These are phyloP conservation scores for Scaptomyza cyrtandrae DNA, from an alignment of 2,888 invertebrate species.

Conservation along the genomic window DNA sequence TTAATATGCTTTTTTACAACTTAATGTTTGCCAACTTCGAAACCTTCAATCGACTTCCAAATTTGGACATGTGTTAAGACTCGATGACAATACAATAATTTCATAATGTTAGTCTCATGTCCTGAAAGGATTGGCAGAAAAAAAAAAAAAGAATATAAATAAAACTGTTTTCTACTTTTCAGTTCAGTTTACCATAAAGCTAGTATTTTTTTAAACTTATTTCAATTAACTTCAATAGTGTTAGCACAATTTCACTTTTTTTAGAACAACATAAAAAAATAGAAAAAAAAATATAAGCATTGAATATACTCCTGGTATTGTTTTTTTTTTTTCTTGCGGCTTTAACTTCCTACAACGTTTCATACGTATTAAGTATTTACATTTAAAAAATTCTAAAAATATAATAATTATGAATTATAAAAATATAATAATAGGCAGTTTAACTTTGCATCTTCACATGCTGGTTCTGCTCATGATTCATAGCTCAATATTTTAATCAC, in stretches of 20 bases:
- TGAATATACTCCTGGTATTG: slow-evolving; percentile 3
- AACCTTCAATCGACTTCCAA: too few species aligned
- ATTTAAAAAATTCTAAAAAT: slow-evolving; percentile 4
- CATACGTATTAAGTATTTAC: slow-evolving; percentile 13
- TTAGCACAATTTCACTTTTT: slow-evolving; percentile 25
- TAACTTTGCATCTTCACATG: slow-evolving; percentile 1
- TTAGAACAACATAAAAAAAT: background rate
- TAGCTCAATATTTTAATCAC: slow-evolving; percentile 21
- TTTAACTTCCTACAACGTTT: background rate
- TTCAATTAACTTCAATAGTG: background rate
- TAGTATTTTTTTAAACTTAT: background rate
- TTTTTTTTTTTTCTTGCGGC: background rate
- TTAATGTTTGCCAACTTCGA: background rate
- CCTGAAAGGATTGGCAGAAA: background rate
- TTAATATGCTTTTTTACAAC: background rate
- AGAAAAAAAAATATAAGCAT: slow-evolving; percentile 4
- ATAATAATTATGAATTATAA: too few species aligned
- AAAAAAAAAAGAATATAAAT: background rate
- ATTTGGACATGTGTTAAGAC: too few species aligned
- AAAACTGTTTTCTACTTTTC: background rate
- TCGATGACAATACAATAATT: background rate
- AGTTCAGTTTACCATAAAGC: background rate
- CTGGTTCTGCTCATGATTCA: background rate
- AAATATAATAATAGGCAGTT: slow-evolving; percentile 34
- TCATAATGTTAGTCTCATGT: background rate